Evolutionary conservation across 1,140 invertebrate genomes (phyloP).

Genomic region (Papilio polyxenes): DNA sequence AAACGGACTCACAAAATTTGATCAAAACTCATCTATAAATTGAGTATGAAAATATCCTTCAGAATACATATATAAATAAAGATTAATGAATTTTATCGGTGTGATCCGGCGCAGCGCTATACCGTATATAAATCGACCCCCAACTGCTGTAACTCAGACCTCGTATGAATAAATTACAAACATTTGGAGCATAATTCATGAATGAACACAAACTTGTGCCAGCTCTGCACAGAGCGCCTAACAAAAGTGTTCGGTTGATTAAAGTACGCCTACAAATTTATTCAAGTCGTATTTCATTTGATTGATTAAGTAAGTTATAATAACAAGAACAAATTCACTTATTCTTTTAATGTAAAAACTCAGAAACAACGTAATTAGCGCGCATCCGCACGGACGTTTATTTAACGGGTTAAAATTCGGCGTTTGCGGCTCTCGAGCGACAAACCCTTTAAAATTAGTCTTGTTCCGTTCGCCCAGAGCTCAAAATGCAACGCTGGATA

Average conservation of each 20-base stretch:
- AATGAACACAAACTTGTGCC: slow-evolving; percentile 16
- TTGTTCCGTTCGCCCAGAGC: too few relatives aligned
- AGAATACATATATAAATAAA: not conserved
- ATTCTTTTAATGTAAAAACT: not conserved
- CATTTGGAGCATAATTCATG: slow-evolving; percentile 23
- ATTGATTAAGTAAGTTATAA: not conserved
- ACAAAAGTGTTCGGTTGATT: slow-evolving; percentile 7
- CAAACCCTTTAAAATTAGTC: too few relatives aligned
- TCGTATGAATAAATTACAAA: slow-evolving; percentile 28
- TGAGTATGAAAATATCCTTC: not conserved
- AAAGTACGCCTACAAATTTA: not conserved
- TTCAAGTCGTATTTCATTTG: not conserved
- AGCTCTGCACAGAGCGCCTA: not conserved
- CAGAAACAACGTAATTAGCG: not conserved
- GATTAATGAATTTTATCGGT: slow-evolving; percentile 18
- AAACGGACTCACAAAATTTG: too few relatives aligned
- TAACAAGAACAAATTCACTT: not conserved
- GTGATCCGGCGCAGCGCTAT: not conserved
- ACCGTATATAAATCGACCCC: not conserved
- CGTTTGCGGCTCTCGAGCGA: too few relatives aligned
- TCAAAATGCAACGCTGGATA: too few relatives aligned
- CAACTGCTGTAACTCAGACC: slow-evolving; percentile 15
- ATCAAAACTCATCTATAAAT: not conserved
- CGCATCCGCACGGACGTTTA: too few relatives aligned
- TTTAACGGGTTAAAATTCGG: too few relatives aligned